Percentiles rank a stretch among this genome's conserved stretches.
Evolutionary conservation across 1,140 invertebrate species (phyloP).

Genomic region (Drosophila navojoa): DNA sequence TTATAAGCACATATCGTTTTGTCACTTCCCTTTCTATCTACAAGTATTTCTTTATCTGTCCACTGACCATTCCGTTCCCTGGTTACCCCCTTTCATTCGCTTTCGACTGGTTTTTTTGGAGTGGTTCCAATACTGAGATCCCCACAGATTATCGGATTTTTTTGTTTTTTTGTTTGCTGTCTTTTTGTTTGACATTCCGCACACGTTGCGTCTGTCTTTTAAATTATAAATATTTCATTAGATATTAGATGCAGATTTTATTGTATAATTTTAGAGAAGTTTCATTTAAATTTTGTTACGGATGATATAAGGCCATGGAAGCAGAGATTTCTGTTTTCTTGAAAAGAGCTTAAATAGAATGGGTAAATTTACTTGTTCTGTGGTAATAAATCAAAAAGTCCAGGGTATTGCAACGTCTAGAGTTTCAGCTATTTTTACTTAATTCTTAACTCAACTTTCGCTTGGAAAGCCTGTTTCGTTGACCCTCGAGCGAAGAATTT

Average conservation of each 20-base stretch:
- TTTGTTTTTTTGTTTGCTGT: not conserved
- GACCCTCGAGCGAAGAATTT: not conserved
- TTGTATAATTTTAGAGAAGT: not conserved
- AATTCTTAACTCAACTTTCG: slow-evolving; percentile 34
- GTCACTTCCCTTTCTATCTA: slow-evolving; percentile 22
- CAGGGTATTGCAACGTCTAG: too few species aligned
- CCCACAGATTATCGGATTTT: slow-evolving; percentile 18
- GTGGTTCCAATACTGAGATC: slow-evolving; percentile 15
- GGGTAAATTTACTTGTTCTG: not conserved
- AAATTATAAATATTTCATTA: slow-evolving; percentile 25
- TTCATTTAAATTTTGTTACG: not conserved
- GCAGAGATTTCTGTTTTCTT: not conserved
- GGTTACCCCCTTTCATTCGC: slow-evolving; percentile 9
- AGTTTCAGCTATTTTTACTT: too few species aligned
- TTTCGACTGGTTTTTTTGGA: slow-evolving; percentile 32
- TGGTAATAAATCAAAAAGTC: not conserved
- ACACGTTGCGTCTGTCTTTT: slow-evolving; percentile 20
- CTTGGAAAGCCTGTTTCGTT: slow-evolving; percentile 14
- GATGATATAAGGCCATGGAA: too few species aligned
- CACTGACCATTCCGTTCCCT: not conserved
- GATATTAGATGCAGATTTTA: not conserved
- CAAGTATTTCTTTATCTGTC: slow-evolving; percentile 16
- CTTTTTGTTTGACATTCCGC: slow-evolving; percentile 20
- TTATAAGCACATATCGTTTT: slow-evolving; percentile 35
- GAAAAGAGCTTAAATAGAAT: not conserved